Percentiles rank a stretch among this genome's conserved stretches.
Evolutionary conservation across 2,113 vertebrate species (phyloP).

Genomic region (Caranx ignobilis): DNA sequence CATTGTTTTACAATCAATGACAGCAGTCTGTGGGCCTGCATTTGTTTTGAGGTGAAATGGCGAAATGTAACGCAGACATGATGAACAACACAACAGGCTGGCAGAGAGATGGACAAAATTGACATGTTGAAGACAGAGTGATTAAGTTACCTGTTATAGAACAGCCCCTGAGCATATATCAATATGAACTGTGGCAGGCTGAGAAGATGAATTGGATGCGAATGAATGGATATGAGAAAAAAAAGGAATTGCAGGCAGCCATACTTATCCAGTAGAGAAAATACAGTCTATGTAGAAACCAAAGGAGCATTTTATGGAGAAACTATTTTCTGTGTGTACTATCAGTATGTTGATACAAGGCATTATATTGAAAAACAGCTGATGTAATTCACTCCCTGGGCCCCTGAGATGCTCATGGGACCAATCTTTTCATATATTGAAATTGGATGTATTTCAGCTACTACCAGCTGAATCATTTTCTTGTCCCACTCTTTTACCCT

Average conservation of each 20-base stretch:
- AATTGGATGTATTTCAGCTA: constrained; percentile 70
- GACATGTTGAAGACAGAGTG: constrained; percentile 66
- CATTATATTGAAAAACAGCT: constrained; percentile 66
- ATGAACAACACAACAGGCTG: constrained; percentile 46
- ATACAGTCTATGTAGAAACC: constrained; percentile 54
- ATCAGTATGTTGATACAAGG: constrained; percentile 57
- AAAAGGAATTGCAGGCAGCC: constrained; percentile 42
- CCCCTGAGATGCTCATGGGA: constrained; percentile 67
- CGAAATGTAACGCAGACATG: constrained; percentile 55
- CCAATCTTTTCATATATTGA: constrained; percentile 71
- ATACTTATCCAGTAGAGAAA: constrained; percentile 51
- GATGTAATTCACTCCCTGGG: constrained; percentile 64
- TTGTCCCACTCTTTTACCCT: constrained; percentile 64
- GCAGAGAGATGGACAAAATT: constrained; percentile 63
- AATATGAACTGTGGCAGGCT: constrained; percentile 70
- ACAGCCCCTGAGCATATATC: constrained; percentile 70
- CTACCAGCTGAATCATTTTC: constrained; percentile 65
- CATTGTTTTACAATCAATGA: constrained; percentile 56
- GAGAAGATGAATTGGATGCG: constrained; percentile 69
- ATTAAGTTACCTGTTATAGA: constrained; percentile 73
- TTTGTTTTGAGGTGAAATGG: constrained; percentile 57
- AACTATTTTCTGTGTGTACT: constrained; percentile 60
- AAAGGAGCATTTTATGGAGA: constrained; percentile 65
- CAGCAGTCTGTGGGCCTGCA: constrained; percentile 22
- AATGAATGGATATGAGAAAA: constrained; percentile 51